phyloP scores from a whole-genome alignment of 2,113 vertebrate genomes.

The Callithrix jacchus region DNA sequence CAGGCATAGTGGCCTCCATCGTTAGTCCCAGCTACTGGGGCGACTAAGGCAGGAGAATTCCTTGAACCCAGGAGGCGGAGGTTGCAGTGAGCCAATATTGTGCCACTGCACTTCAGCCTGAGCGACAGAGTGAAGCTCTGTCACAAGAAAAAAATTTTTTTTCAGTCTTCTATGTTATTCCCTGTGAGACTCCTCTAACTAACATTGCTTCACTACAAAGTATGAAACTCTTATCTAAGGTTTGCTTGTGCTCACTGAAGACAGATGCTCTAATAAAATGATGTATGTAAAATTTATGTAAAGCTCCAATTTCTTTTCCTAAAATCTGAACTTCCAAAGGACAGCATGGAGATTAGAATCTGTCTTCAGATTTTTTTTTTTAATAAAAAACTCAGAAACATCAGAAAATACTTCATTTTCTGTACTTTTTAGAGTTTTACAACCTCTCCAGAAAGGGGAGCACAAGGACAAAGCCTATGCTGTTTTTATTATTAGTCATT shows the following conservation, averaged over 20 bases:
- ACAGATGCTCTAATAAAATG: background rate
- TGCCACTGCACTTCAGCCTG: no score
- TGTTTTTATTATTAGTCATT: background rate
- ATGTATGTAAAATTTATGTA: background rate
- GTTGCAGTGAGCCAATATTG: no score
- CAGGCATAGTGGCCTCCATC: no score
- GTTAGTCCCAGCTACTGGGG: no score
- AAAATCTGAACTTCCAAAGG: slow-evolving; percentile 19
- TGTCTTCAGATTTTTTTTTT: background rate
- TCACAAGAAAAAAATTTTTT: no score
- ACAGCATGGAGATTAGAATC: background rate
- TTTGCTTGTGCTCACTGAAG: background rate
- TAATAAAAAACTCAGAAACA: no score
- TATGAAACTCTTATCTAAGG: background rate
- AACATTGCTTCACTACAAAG: background rate
- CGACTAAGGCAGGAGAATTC: no score
- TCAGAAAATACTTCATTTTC: background rate
- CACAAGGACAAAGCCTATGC: background rate
- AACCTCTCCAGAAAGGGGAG: background rate
- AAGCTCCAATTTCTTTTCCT: background rate
- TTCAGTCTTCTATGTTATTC: background rate
- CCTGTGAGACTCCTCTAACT: background rate
- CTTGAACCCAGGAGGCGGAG: no score
- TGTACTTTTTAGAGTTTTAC: background rate
- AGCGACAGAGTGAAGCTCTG: no score